Conservation (phyloP, 2,797 vertebrate genomes). For the Crenuchus spilurus region DNA sequence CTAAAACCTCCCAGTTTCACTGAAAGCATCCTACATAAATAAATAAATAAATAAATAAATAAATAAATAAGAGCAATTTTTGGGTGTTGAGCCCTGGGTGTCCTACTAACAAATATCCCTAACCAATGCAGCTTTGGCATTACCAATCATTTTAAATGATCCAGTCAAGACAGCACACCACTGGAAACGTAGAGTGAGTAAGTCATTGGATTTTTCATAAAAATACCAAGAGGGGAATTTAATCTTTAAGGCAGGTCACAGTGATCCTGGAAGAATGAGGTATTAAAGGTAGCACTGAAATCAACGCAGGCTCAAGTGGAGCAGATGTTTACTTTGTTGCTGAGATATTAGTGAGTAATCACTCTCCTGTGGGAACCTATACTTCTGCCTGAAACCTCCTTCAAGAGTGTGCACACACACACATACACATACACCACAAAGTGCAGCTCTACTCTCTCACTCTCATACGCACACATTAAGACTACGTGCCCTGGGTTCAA, state of each 20-base stretch:
- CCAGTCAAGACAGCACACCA: background rate
- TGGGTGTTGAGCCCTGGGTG: no score
- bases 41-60: no score
- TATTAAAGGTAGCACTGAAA: constrained; percentile 39
- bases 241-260: constrained; percentile 41
- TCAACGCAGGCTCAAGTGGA: constrained; percentile 40
- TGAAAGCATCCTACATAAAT: no score
- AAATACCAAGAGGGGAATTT: constrained; percentile 13
- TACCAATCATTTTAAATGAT: background rate
- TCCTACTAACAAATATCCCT: no score
- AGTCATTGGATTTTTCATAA: background rate
- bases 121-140: background rate
- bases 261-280: constrained; percentile 37
- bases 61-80: no score
- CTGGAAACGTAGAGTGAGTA: background rate
- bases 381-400: constrained; percentile 72
- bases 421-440: constrained; percentile 8
- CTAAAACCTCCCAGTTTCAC: no score
- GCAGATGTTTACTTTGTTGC: constrained; percentile 66
- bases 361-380: constrained; percentile 75
- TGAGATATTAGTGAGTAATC: constrained; percentile 69
- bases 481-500: background rate
- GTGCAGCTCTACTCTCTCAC: background rate
- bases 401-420: constrained; percentile 56
- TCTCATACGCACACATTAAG: background rate